Evolutionary conservation across 2,113 vertebrate genomes (phyloP).

Genomic region (Porphyrio hochstetteri): DNA sequence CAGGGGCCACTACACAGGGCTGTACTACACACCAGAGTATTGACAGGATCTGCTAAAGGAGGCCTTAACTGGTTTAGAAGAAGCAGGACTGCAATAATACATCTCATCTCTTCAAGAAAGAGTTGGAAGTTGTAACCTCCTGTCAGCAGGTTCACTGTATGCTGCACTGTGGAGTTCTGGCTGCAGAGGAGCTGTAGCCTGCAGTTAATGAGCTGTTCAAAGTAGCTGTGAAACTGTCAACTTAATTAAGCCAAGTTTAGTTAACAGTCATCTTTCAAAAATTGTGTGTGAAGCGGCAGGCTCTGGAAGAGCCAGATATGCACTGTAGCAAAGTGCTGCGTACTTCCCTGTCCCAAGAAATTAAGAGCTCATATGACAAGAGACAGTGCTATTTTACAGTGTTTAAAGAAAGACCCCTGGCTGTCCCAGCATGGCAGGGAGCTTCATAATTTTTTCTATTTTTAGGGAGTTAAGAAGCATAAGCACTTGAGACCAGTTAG

Average conservation of each 20-base stretch:
- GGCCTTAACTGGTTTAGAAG: neutral
- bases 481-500: neutral
- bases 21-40: neutral
- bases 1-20: neutral
- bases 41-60: neutral
- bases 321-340: neutral
- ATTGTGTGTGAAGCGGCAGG: neutral
- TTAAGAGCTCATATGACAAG: neutral
- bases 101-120: neutral
- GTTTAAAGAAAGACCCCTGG: neutral
- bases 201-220: constrained; percentile 61
- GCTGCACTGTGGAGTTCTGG: constrained; percentile 43
- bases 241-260: constrained; percentile 57
- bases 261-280: constrained; percentile 34
- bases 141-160: constrained; percentile 48
- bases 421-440: neutral
- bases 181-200: constrained; percentile 28
- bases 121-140: constrained; percentile 17
- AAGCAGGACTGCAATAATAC: constrained; percentile 26
- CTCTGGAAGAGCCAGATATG: neutral
- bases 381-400: neutral
- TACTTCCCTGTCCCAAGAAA: neutral
- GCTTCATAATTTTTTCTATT: neutral
- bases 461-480: neutral
- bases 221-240: constrained; percentile 57